phyloP scores from a whole-genome alignment of 2,888 invertebrate genomes.

The Acanthosoma haemorrhoidale region DNA sequence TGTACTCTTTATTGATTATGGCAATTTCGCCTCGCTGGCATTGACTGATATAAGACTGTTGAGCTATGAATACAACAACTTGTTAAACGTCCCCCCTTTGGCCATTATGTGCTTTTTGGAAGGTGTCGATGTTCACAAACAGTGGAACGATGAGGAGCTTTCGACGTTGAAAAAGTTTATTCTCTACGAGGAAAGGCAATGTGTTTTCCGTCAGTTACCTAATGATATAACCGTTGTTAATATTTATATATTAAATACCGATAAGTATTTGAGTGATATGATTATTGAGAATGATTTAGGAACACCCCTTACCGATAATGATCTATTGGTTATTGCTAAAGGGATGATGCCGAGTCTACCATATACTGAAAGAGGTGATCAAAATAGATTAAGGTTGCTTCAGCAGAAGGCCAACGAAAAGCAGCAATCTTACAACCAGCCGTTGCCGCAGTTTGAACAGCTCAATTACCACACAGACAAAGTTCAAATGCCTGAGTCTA shows the following conservation, averaged over 20 bases:
- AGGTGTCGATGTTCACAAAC: conserved; percentile 1
- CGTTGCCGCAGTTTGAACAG: not conserved
- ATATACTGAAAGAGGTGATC: not conserved
- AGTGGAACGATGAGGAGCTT: conserved; percentile 23
- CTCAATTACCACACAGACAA: not conserved
- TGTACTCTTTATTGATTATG: conserved; percentile 64
- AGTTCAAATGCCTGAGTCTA: conserved; percentile 37
- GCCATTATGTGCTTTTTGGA: conserved; percentile 19
- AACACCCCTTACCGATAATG: not conserved
- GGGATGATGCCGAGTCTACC: conserved; percentile 9
- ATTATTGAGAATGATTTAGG: conserved; percentile 20
- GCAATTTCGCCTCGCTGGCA: conserved; percentile 58
- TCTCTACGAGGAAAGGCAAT: conserved; percentile 24
- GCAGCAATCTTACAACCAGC: not conserved
- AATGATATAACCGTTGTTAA: conserved; percentile 14
- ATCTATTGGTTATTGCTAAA: conserved; percentile 10
- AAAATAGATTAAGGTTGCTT: conserved; percentile 5
- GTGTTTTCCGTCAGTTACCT: conserved; percentile 9
- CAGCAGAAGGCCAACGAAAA: not conserved
- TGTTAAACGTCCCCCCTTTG: conserved; percentile 11
- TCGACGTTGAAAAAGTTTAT: conserved; percentile 9
- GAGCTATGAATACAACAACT: conserved; percentile 50
- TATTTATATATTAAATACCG: conserved; percentile 5
- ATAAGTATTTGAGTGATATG: conserved; percentile 13
- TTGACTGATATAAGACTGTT: conserved; percentile 56